phyloP scores from a whole-genome alignment of 2,888 invertebrate genomes.

The Oscheius sp. region DNA sequence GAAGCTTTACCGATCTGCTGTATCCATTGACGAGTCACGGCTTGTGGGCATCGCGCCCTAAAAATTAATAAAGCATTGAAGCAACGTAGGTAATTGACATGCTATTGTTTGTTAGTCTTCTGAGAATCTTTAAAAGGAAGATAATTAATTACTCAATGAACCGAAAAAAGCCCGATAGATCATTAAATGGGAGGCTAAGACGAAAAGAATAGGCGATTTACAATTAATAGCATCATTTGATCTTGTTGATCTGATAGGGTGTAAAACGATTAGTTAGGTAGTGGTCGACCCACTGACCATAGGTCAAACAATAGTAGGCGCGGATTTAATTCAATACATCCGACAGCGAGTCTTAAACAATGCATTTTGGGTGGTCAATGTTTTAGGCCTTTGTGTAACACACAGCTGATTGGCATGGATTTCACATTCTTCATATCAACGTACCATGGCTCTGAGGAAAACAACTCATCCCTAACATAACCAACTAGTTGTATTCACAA shows the following conservation, averaged over 20 bases:
- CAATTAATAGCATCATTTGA: conserved; percentile 6
- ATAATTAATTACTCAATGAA: conserved; percentile 12
- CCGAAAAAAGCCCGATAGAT: neutral
- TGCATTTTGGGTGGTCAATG: conserved; percentile 23
- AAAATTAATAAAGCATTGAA: conserved; percentile 1
- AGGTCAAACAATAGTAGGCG: conserved; percentile 4
- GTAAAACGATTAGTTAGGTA: neutral
- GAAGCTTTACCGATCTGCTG: conserved; percentile 34
- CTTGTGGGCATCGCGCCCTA: conserved; percentile 39
- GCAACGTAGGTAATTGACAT: neutral
- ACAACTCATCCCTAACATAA: no score
- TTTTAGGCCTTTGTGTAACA: conserved; percentile 10
- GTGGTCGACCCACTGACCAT: neutral
- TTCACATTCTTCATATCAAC: conserved; percentile 10
- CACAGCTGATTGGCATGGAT: conserved; percentile 21
- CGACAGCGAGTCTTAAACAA: conserved; percentile 14
- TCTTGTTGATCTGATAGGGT: neutral
- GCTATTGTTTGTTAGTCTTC: neutral
- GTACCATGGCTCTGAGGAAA: no score
- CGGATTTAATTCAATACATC: conserved; percentile 12
- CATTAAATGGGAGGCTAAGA: neutral
- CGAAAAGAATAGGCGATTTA: neutral
- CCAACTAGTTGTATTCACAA: no score
- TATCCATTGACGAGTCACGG: conserved; percentile 66
- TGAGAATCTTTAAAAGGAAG: neutral